A percentile compares a stretch with the other conserved stretches of the same genome.
These are phyloP conservation scores for Eilema griseolum DNA, from an alignment of 2,888 invertebrate genomes.

Conservation along the genomic window DNA sequence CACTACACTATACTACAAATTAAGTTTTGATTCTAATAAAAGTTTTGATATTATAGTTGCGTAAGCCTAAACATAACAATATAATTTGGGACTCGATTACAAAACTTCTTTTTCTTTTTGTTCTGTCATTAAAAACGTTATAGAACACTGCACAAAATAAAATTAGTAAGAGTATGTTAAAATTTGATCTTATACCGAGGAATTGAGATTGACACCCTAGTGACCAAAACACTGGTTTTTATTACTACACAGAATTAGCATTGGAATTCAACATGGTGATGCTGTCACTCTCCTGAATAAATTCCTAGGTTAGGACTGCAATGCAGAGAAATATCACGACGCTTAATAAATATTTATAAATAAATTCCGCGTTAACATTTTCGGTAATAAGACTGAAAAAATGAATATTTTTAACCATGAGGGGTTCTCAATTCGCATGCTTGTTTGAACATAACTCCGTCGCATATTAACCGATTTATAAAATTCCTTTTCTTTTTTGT, in stretches of 20 bases:
- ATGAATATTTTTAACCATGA: neutral
- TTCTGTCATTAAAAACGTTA: neutral
- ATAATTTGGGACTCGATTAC: neutral
- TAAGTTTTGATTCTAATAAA: neutral
- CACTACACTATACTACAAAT: neutral
- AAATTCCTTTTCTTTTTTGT: neutral
- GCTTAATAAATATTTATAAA: neutral
- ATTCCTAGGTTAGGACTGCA: neutral
- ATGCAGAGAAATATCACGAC: neutral
- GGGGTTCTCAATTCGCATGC: neutral
- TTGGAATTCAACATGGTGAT: constrained; percentile 4
- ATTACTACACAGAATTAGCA: neutral
- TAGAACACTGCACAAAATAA: neutral
- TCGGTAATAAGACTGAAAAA: neutral
- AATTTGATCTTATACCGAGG: neutral
- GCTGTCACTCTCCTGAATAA: neutral
- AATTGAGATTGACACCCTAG: neutral
- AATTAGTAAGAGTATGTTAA: neutral
- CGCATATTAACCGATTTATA: no score
- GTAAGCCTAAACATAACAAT: neutral
- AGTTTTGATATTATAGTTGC: neutral
- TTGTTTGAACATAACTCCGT: neutral
- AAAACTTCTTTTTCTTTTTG: neutral
- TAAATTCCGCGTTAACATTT: neutral
- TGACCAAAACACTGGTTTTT: neutral